Evolutionary conservation across 1,140 invertebrate genomes (phyloP).

Genomic region (Drosophila malerkotliana): DNA sequence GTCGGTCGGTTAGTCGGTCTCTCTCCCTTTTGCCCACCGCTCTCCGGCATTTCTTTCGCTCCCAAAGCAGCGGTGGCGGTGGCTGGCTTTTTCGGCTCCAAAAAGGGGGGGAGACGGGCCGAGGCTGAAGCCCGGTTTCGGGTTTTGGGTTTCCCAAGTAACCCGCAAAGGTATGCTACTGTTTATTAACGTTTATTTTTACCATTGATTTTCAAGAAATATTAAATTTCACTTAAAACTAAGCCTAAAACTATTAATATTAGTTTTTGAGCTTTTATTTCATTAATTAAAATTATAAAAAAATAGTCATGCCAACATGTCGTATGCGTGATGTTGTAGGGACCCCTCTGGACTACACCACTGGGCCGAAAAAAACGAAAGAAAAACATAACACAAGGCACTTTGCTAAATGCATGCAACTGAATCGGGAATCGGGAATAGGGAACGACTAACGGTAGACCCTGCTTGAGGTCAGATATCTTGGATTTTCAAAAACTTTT

Average conservation of each 20-base stretch:
- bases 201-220: not conserved
- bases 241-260: not conserved
- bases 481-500: not conserved
- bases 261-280: too few relatives aligned
- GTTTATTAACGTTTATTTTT: not conserved
- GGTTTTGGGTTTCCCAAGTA: not conserved
- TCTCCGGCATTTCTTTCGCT: constrained; percentile 4
- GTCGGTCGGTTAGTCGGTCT: constrained; percentile 38
- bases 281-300: not conserved
- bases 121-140: constrained; percentile 3
- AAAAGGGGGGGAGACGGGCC: not conserved
- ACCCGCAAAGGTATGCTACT: constrained; percentile 36
- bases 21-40: constrained; percentile 4
- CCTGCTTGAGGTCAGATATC: constrained; percentile 8
- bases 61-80: constrained; percentile 33
- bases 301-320: not conserved
- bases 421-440: constrained; percentile 24
- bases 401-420: constrained; percentile 28
- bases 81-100: constrained; percentile 14
- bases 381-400: constrained; percentile 3
- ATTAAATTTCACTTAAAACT: not conserved
- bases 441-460: constrained; percentile 1
- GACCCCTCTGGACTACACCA: not conserved
- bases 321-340: constrained; percentile 16
- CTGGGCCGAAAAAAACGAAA: constrained; percentile 16